Evolutionary conservation across 1,140 invertebrate genomes (phyloP).

Genomic region (Eriosoma lanigerum): DNA sequence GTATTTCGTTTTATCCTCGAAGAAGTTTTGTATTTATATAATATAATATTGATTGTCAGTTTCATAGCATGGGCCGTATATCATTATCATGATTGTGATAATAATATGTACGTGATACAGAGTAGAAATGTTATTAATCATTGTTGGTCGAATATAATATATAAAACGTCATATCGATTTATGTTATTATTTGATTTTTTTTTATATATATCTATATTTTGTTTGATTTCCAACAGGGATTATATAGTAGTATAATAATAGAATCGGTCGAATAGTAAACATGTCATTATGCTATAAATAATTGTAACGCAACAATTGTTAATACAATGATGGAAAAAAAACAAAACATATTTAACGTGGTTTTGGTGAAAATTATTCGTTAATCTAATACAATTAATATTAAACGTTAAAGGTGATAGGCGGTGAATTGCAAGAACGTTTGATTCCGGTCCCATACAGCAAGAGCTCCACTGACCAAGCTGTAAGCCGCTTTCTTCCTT

Average conservation of each 20-base stretch:
- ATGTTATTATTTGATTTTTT: too few relatives aligned
- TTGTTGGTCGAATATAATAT: not conserved
- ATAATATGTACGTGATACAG: not conserved
- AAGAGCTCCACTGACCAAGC: constrained; percentile 99
- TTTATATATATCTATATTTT: not conserved
- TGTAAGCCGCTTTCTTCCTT: constrained; percentile 79
- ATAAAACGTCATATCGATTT: not conserved
- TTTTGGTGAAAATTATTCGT: constrained; percentile 47
- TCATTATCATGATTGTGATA: not conserved
- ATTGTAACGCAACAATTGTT: not conserved
- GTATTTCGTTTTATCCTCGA: not conserved
- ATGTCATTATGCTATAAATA: not conserved
- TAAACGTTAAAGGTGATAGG: constrained; percentile 80
- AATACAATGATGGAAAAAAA: constrained; percentile 3
- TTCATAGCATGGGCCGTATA: not conserved
- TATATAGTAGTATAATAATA: too few relatives aligned
- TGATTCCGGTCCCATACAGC: constrained; percentile 98
- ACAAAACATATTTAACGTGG: constrained; percentile 32
- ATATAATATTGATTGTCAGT: not conserved
- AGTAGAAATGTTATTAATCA: not conserved
- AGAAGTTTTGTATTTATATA: not conserved
- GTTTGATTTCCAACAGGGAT: constrained; percentile 23
- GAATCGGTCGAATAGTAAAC: constrained; percentile 1
- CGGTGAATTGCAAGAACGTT: constrained; percentile 98
- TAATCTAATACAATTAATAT: constrained; percentile 50